Percentiles rank a stretch among this genome's conserved stretches.
Evolutionary conservation across 2,888 invertebrate species (phyloP).

Genomic region (Lissonota sp.): DNA sequence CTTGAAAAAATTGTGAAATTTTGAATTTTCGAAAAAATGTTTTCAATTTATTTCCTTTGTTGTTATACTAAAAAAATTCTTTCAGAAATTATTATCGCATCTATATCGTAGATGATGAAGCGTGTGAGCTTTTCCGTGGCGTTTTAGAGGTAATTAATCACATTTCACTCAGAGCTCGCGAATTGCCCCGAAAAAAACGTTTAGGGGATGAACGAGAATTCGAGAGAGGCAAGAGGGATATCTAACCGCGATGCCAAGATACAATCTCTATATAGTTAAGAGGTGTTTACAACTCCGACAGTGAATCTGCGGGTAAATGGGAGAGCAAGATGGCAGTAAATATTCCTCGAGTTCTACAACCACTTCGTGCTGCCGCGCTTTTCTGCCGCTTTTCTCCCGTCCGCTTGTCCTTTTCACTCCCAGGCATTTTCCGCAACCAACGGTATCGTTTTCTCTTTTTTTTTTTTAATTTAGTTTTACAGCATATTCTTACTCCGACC

Average conservation of each 20-base stretch:
- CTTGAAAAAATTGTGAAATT: no score
- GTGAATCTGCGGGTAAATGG: constrained; percentile 83
- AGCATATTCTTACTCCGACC: no score
- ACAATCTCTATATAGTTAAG: constrained; percentile 83
- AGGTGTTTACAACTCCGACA: constrained; percentile 83
- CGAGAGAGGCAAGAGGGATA: no score
- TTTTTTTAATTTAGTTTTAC: no score
- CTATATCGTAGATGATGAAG: not conserved
- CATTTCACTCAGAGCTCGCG: constrained; percentile 72
- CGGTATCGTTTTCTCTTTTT: no score
- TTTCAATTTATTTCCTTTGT: no score
- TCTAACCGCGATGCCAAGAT: no score
- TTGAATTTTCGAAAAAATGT: no score
- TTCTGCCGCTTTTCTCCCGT: constrained; percentile 50
- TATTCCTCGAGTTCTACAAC: constrained; percentile 77
- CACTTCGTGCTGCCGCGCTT: constrained; percentile 63
- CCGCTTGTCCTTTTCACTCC: constrained; percentile 44
- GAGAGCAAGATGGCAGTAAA: constrained; percentile 84
- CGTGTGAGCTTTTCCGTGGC: not conserved
- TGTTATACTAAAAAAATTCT: no score
- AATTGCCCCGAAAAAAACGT: constrained; percentile 73
- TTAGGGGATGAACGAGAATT: constrained; percentile 70
- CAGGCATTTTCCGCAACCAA: constrained; percentile 46
- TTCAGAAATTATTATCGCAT: no score
- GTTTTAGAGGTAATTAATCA: constrained; percentile 72